Conservation (phyloP, 2,113 vertebrate genomes). For the Dolichotis patagonum region DNA sequence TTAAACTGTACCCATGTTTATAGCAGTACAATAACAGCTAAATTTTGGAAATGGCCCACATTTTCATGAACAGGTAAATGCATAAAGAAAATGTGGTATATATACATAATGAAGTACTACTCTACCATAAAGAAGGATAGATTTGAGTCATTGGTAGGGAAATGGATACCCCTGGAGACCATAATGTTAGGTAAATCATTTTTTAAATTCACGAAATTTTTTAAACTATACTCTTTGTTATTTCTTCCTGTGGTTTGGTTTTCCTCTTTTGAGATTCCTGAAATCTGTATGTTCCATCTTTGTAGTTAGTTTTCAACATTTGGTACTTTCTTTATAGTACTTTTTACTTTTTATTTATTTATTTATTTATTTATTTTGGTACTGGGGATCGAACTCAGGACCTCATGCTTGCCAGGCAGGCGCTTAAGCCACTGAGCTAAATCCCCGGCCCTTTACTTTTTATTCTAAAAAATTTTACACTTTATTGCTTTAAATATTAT, state of each 20-base stretch:
- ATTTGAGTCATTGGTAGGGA: not conserved
- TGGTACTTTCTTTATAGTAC: slow-evolving; percentile 5
- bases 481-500: not conserved
- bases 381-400: too few relatives aligned
- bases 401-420: too few relatives aligned
- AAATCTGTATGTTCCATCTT: not conserved
- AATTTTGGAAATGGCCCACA: not conserved
- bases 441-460: too few relatives aligned
- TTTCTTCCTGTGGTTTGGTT: not conserved
- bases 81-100: not conserved
- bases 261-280: not conserved
- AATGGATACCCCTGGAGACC: not conserved
- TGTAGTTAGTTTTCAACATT: not conserved
- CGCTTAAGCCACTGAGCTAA: too few relatives aligned
- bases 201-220: not conserved
- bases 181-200: not conserved
- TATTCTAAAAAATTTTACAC: not conserved
- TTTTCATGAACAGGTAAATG: not conserved
- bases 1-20: not conserved
- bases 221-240: not conserved
- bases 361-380: too few relatives aligned
- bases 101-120: not conserved
- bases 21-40: not conserved
- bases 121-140: not conserved
- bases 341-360: too few relatives aligned